Evolutionary conservation across 2,113 vertebrate species (phyloP), one percentile per base, ranked within the genome.

Genomic region (Ursus arctos): DNA sequence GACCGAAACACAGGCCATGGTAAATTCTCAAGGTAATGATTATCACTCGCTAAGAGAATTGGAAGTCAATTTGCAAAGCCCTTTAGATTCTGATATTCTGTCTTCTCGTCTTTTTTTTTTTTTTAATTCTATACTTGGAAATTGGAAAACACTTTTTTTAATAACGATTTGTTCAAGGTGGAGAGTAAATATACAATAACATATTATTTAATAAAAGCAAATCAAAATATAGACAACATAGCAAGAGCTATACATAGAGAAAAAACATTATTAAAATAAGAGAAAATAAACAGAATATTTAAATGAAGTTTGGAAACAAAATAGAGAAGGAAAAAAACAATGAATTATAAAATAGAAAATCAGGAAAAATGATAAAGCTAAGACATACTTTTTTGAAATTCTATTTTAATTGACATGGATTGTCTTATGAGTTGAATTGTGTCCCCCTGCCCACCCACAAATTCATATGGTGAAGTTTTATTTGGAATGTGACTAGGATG

Each of bases 131-230:
- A 71, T 2, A 33, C n/a, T 24, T 59, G 16, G 53, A 85, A 84
- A 72, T 40, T 85, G 11, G 61, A 89, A 93, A 72, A 40, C 10
- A 40, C 3, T 28, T 81, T 31, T 18, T 76, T 91, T 55, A 63
- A 36, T 36, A 74, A 65, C 24, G 36, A 57, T 57, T 90, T 79
- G 7, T 63, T 61, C 31, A 71, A 83, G 88, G 47, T 61, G 10
- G 28, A 82, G 3, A 89, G 21, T 28, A 79, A 89, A 71, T 47
- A 47, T 21, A 2, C 28, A 76, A 63, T 76, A 83, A 22, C 71
- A 91, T 81, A 88, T 69, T 82, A 95, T 69, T 82, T 95, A 87
- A 81, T 36, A 74, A 81, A 87, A 91, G 47, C 49, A 65, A 87
- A 69, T 43, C 2, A 61, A 80, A 72, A 47, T 11, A 19, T 59